Base-by-base conservation (phyloP, 2,113 vertebrate genomes). In the Entosphenus tridentatus region DNA sequence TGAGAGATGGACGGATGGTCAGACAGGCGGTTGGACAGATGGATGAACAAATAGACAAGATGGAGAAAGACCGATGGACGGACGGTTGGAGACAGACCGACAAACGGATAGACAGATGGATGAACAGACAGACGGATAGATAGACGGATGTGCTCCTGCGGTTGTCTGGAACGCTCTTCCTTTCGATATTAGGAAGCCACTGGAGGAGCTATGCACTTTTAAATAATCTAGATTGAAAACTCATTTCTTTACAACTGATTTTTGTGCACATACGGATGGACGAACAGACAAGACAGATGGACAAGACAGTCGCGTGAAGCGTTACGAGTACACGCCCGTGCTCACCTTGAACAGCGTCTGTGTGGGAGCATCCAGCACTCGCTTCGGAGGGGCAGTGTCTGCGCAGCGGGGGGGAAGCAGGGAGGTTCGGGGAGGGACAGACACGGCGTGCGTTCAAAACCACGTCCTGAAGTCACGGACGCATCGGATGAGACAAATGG, bases 311-410 rank as follows among this genome's bases (percentile, higher is more conserved):
- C 72, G 21, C 55, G 73, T 13, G 39, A 39, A 39, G 39, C 4
- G 5, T 39, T 39, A 39, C 39, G 39, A 39, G 39, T 39, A 4
- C 39, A 39, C 39, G 39, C 4, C 39, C 39, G 39, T 70, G 10
- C 72, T 77, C 80, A 85, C 83, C 83, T 85, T 78, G 56, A 82
- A 82, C 14, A 85, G 80, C 0, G 79, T 85, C 77, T 79, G 71
- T 2, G 68, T 72, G 70, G 77, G 74, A 72, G 83, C 69, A 0
- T 73, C 80, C 79, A 85, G 69, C 73, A 80, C 16, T 14, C 71
- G 74, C 74, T 79, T 80, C 58, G 83, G 83, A 74, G 83, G 83
- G 55, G 83, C 74, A 67, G 81, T 71, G 76, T 84, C 83, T 85
- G 76, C 56, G 73, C 73, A 39, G 39, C 39, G 5, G 39, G 39